These are phyloP conservation scores for Patagioenas fasciata DNA, from an alignment of 2,113 vertebrate species.

Conservation along the genomic window DNA sequence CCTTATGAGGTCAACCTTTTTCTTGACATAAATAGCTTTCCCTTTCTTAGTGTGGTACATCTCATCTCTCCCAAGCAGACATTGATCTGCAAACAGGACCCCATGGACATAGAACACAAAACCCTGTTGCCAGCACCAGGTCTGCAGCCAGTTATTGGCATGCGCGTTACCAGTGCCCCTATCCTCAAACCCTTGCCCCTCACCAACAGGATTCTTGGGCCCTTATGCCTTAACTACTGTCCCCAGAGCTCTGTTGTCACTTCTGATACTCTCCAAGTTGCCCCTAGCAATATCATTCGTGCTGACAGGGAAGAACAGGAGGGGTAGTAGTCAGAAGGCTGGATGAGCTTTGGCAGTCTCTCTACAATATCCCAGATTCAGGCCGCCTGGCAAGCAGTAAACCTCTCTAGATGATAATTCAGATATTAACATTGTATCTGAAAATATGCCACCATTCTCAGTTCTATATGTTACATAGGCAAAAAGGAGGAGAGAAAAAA, in stretches of 20 bases:
- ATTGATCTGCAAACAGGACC: too few relatives aligned
- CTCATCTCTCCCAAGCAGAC: too few relatives aligned
- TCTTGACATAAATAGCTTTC: background rate
- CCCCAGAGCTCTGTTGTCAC: background rate
- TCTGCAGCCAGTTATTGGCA: background rate
- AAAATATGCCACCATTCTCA: background rate
- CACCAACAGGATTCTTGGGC: background rate
- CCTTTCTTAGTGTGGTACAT: background rate
- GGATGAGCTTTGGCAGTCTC: background rate
- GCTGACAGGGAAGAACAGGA: background rate
- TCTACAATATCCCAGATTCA: too few relatives aligned
- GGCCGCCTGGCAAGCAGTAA: too few relatives aligned
- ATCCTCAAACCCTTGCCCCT: background rate
- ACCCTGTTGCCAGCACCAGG: background rate
- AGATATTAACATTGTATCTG: constrained; percentile 18
- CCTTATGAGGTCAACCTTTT: background rate
- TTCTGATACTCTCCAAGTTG: background rate
- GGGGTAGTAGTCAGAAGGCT: background rate
- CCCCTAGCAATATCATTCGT: background rate
- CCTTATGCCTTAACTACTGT: background rate
- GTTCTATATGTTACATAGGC: background rate
- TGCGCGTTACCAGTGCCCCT: background rate
- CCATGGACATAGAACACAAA: background rate
- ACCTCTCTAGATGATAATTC: background rate
- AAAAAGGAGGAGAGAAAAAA: background rate